Evolutionary conservation across 2,113 vertebrate genomes (phyloP).

Genomic region (Symphodus melops): DNA sequence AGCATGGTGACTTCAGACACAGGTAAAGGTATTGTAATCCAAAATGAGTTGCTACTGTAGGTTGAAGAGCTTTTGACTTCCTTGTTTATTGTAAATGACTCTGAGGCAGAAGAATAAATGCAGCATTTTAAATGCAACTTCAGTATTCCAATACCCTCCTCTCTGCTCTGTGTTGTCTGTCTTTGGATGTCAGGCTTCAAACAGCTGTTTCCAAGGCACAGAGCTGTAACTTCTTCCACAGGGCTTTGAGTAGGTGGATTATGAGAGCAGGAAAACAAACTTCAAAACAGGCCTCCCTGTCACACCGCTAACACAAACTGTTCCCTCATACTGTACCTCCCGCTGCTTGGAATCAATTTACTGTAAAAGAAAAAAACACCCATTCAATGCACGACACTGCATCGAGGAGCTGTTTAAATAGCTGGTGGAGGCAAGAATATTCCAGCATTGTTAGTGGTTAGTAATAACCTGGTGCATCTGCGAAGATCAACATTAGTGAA

Average conservation of each 20-base stretch:
- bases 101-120: constrained; percentile 18
- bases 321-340: constrained; percentile 44
- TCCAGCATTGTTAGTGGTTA: neutral
- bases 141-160: constrained; percentile 16
- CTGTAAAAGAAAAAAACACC: constrained; percentile 12
- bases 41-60: constrained; percentile 1
- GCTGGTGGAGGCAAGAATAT: constrained; percentile 28
- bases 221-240: constrained; percentile 39
- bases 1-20: neutral
- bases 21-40: neutral
- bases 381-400: constrained; percentile 6
- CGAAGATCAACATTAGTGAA: constrained; percentile 1
- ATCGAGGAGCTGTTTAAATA: constrained; percentile 30
- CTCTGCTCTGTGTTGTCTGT: constrained; percentile 16
- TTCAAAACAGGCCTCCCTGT: constrained; percentile 69
- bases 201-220: constrained; percentile 42
- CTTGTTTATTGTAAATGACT: constrained; percentile 25
- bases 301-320: constrained; percentile 37
- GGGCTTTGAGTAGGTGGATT: constrained; percentile 70
- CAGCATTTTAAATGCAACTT: constrained; percentile 43
- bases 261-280: constrained; percentile 73
- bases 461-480: constrained; percentile 16
- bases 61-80: neutral
- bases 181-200: constrained; percentile 62
- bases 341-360: constrained; percentile 52